These are phyloP conservation scores for Myxocyprinus asiaticus DNA, from an alignment of 2,113 vertebrate species.

Conservation along the genomic window DNA sequence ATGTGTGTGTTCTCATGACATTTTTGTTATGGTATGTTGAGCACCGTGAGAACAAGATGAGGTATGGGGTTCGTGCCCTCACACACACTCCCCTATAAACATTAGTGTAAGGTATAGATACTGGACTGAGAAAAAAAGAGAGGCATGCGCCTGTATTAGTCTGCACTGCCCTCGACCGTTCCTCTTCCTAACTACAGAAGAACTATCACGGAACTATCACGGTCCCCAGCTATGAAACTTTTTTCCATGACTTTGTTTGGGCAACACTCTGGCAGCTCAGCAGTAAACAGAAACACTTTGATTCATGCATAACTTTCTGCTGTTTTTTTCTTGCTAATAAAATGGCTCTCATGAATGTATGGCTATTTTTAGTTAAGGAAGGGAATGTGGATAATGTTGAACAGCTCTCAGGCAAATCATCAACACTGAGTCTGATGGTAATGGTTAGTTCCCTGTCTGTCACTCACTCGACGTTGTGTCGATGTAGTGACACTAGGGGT, in stretches of 20 bases:
- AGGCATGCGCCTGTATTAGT: not conserved
- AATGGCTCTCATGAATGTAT: constrained; percentile 28
- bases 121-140: not conserved
- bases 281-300: constrained; percentile 63
- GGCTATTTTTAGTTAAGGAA: constrained; percentile 22
- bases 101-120: constrained; percentile 27
- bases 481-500: too few relatives aligned
- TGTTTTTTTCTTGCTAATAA: constrained; percentile 44
- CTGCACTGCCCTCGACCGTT: constrained; percentile 33
- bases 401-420: constrained; percentile 39
- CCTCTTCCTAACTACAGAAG: constrained; percentile 26
- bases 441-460: too few relatives aligned
- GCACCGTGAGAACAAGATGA: constrained; percentile 26
- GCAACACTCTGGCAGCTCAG: constrained; percentile 36
- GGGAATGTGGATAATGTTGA: constrained; percentile 30
- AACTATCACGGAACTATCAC: constrained; percentile 27
- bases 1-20: constrained; percentile 9
- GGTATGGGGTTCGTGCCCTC: constrained; percentile 18
- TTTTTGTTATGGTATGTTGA: constrained; percentile 27
- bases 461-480: too few relatives aligned
- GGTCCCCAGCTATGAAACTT: constrained; percentile 54
- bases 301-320: constrained; percentile 62
- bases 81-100: constrained; percentile 7
- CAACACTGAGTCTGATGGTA: not conserved
- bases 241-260: constrained; percentile 73